Evolutionary conservation across 2,797 vertebrate genomes (phyloP).

Genomic region (Anguilla pacifica): DNA sequence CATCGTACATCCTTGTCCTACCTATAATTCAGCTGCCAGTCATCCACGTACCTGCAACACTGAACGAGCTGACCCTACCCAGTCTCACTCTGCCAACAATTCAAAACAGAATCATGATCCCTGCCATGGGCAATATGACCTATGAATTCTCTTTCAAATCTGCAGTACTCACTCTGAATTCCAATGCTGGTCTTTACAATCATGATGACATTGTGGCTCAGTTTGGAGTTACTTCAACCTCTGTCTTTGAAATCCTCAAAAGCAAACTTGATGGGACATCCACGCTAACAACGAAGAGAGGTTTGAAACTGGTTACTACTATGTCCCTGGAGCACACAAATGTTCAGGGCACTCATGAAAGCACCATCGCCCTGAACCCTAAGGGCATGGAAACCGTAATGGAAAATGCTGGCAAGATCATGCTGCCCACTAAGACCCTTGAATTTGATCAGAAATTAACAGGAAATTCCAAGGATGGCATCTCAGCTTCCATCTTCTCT

Average conservation of each 20-base stretch:
- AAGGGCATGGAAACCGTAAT: conserved; percentile 74
- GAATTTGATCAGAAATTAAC: conserved; percentile 82
- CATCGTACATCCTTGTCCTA: conserved; percentile 66
- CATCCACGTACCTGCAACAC: conserved; percentile 71
- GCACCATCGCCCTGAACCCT: conserved; percentile 71
- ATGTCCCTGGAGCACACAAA: conserved; percentile 73
- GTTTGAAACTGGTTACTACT: conserved; percentile 77
- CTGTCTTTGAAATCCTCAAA: conserved; percentile 74
- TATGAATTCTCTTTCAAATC: conserved; percentile 89
- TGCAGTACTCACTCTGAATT: conserved; percentile 78
- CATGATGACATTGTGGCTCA: conserved; percentile 77
- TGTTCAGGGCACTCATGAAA: conserved; percentile 80
- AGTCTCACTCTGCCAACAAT: conserved; percentile 72
- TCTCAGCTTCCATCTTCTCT: conserved; percentile 69
- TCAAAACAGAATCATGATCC: conserved; percentile 74
- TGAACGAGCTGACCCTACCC: conserved; percentile 77
- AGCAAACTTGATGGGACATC: conserved; percentile 80
- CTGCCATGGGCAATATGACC: conserved; percentile 85
- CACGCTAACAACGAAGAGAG: conserved; percentile 74
- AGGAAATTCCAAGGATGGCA: conserved; percentile 75
- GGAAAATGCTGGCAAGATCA: conserved; percentile 72
- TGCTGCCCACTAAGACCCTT: conserved; percentile 59
- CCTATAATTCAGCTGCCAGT: conserved; percentile 71
- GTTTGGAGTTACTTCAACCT: conserved; percentile 77
- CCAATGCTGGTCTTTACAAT: conserved; percentile 80